phyloP scores from a whole-genome alignment of 1,140 invertebrate species.

The Ganaspis sp. region DNA sequence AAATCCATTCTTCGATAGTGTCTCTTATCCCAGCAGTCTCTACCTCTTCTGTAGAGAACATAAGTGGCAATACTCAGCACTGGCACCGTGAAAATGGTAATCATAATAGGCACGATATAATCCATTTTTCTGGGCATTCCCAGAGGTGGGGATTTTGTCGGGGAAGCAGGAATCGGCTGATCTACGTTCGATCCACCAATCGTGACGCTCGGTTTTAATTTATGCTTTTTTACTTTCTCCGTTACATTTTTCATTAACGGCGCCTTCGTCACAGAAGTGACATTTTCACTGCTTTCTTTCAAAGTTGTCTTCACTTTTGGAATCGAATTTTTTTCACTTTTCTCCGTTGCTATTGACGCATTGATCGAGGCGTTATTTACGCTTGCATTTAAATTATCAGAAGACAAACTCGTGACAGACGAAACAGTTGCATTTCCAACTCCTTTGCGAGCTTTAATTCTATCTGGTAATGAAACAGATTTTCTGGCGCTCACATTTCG shows the following conservation, averaged over 20 bases:
- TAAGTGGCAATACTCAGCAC: constrained; percentile 79
- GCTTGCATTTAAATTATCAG: constrained; percentile 12
- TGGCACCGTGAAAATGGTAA: constrained; percentile 81
- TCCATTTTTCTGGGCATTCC: constrained; percentile 73
- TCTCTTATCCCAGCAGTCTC: constrained; percentile 85
- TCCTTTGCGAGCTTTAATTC: constrained; percentile 52
- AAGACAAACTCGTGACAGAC: not conserved
- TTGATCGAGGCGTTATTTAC: not conserved
- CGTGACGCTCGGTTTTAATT: constrained; percentile 71
- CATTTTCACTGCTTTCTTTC: not conserved
- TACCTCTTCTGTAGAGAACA: constrained; percentile 80
- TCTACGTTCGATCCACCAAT: constrained; percentile 60
- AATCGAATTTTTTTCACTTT: not conserved
- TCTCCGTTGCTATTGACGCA: not conserved
- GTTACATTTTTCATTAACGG: constrained; percentile 31
- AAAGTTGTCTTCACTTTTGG: constrained; percentile 3
- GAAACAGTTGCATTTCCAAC: constrained; percentile 29
- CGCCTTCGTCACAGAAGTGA: constrained; percentile 15
- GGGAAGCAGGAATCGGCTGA: constrained; percentile 61
- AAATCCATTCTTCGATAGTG: constrained; percentile 89
- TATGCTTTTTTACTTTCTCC: constrained; percentile 54
- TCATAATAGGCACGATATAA: constrained; percentile 82
- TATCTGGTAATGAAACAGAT: not conserved
- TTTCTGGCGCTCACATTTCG: not conserved
- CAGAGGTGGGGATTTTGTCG: constrained; percentile 51